phyloP scores from a whole-genome alignment of 2,888 invertebrate genomes.

The Sphaerophoria taeniata region DNA sequence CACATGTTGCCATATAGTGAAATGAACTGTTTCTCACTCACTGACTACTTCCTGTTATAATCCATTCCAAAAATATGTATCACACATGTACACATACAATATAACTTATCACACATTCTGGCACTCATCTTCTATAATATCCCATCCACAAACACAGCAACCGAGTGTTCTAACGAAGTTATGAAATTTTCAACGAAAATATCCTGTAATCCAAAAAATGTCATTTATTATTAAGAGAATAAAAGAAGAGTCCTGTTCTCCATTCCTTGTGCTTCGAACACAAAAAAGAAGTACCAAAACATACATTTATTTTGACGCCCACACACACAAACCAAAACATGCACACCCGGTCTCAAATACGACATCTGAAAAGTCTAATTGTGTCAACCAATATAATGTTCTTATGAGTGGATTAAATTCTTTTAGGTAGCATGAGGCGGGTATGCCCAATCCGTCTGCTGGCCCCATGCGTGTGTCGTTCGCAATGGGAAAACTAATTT shows the following conservation, averaged over 20 bases:
- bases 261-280: constrained; percentile 33
- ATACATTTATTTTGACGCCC: too few species aligned
- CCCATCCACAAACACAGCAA: constrained; percentile 14
- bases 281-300: background rate
- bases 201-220: constrained; percentile 65
- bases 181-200: constrained; percentile 73
- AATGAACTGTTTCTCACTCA: constrained; percentile 59
- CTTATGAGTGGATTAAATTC: constrained; percentile 15
- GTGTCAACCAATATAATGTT: constrained; percentile 59
- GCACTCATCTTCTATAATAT: too few species aligned
- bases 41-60: constrained; percentile 10
- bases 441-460: too few species aligned
- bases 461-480: background rate
- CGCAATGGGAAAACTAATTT: constrained; percentile 5
- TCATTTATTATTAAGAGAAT: constrained; percentile 73
- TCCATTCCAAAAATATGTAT: constrained; percentile 5
- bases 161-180: constrained; percentile 66
- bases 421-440: background rate
- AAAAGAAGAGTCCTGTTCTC: constrained; percentile 24
- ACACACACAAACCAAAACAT: background rate
- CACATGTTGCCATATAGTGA: constrained; percentile 67
- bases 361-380: constrained; percentile 49
- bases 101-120: constrained; percentile 39
- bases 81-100: constrained; percentile 11
- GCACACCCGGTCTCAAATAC: background rate